phyloP scores from a whole-genome alignment of 1,140 invertebrate genomes.

The Calephelis nemesis region DNA sequence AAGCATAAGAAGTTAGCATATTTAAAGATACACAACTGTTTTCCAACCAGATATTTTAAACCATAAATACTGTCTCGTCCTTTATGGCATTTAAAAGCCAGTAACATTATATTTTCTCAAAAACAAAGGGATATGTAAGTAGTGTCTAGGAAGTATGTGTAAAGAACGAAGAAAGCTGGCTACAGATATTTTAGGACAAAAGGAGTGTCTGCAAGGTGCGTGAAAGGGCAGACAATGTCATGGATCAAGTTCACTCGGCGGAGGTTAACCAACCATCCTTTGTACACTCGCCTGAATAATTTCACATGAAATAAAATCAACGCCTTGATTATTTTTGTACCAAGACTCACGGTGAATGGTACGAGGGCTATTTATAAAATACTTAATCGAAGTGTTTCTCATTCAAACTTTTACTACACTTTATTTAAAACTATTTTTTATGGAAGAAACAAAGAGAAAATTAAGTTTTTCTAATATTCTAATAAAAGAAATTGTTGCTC shows the following conservation, averaged over 20 bases:
- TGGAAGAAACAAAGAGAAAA: no score
- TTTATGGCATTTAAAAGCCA: not conserved
- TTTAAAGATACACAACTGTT: no score
- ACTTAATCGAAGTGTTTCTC: no score
- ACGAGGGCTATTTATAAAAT: no score
- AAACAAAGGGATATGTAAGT: constrained; percentile 6
- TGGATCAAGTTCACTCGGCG: constrained; percentile 71
- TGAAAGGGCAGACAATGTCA: constrained; percentile 75
- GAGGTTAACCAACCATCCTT: constrained; percentile 52
- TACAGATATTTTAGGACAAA: constrained; percentile 47
- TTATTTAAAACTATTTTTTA: no score
- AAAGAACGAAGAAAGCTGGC: constrained; percentile 50
- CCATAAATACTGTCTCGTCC: no score
- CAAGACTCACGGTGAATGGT: not conserved
- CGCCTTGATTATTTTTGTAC: constrained; percentile 12
- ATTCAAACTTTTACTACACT: no score
- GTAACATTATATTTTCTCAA: constrained; percentile 19
- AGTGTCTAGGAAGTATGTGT: constrained; percentile 28
- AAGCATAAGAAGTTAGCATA: no score
- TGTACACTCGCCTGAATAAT: constrained; percentile 43
- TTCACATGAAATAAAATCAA: constrained; percentile 21
- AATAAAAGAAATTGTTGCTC: no score
- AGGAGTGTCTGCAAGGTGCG: constrained; percentile 52
- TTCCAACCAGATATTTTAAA: no score
- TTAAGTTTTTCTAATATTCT: no score